A percentile compares a stretch with the other conserved stretches of the same genome.
phyloP scores from a whole-genome alignment of 2,113 vertebrate species.

The Chaetops frenatus region DNA sequence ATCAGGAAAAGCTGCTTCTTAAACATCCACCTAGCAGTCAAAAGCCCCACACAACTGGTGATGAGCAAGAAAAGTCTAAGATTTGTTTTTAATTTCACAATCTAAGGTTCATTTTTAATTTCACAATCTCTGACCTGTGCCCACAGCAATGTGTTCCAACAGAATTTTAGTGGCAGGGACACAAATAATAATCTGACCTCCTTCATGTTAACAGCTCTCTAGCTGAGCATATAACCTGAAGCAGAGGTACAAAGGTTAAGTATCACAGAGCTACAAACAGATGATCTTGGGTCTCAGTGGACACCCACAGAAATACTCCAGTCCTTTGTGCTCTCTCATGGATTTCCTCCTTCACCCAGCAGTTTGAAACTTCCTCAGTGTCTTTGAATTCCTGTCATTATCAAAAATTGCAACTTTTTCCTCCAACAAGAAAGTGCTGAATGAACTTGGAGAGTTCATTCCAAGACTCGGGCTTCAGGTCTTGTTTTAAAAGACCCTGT shows the following conservation, averaged over 20 bases:
- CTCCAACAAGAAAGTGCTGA: neutral
- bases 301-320: neutral
- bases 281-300: neutral
- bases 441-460: no score
- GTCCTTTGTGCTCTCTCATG: neutral
- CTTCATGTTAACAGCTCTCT: neutral
- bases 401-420: neutral
- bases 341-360: neutral
- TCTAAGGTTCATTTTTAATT: neutral
- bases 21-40: neutral
- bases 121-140: neutral
- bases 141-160: neutral
- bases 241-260: neutral
- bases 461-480: neutral
- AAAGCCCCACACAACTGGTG: neutral
- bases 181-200: neutral
- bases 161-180: neutral
- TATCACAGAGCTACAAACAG: neutral
- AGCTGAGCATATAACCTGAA: neutral
- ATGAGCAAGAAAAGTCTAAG: neutral
- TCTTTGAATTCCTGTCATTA: neutral
- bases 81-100: neutral
- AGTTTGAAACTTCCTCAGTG: neutral
- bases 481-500: neutral
- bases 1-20: neutral